These are phyloP conservation scores for Euschistus heros DNA, from an alignment of 1,140 invertebrate species.

Conservation along the genomic window DNA sequence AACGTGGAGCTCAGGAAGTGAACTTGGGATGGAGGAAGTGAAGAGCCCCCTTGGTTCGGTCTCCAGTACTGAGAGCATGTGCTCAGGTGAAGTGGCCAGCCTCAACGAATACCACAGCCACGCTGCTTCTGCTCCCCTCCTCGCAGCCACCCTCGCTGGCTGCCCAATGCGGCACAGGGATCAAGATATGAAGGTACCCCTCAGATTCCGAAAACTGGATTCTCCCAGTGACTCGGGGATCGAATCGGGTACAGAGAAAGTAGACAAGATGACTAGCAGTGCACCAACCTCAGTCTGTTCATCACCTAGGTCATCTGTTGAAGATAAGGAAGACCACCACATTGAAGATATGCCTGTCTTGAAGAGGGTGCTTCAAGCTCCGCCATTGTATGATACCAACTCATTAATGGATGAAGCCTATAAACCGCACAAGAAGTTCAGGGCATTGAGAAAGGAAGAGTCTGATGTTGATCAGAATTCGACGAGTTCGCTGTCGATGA, in stretches of 20 bases:
- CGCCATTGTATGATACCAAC: constrained; percentile 77
- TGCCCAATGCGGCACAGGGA: constrained; percentile 48
- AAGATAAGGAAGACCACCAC: constrained; percentile 58
- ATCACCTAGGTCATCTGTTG: constrained; percentile 71
- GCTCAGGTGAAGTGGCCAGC: constrained; percentile 49
- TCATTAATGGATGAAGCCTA: constrained; percentile 88
- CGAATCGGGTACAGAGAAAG: constrained; percentile 79
- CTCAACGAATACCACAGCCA: constrained; percentile 44
- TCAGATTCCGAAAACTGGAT: constrained; percentile 66
- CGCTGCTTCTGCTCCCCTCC: constrained; percentile 51
- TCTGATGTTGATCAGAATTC: constrained; percentile 59
- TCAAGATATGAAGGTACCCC: constrained; percentile 45
- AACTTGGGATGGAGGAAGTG: constrained; percentile 58
- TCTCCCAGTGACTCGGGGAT: constrained; percentile 87
- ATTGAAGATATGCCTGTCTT: constrained; percentile 88
- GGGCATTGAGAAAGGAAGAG: constrained; percentile 64
- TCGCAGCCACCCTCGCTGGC: constrained; percentile 66
- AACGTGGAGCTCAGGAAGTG: constrained; percentile 57
- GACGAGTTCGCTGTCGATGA: constrained; percentile 54
- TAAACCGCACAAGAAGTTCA: constrained; percentile 90
- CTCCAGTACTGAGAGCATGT: constrained; percentile 69
- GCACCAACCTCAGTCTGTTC: constrained; percentile 71
- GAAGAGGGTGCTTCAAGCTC: constrained; percentile 81
- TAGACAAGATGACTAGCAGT: constrained; percentile 55
- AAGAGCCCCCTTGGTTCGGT: constrained; percentile 76